phyloP scores from a whole-genome alignment of 1,140 invertebrate species.

The Nylanderia fulva region DNA sequence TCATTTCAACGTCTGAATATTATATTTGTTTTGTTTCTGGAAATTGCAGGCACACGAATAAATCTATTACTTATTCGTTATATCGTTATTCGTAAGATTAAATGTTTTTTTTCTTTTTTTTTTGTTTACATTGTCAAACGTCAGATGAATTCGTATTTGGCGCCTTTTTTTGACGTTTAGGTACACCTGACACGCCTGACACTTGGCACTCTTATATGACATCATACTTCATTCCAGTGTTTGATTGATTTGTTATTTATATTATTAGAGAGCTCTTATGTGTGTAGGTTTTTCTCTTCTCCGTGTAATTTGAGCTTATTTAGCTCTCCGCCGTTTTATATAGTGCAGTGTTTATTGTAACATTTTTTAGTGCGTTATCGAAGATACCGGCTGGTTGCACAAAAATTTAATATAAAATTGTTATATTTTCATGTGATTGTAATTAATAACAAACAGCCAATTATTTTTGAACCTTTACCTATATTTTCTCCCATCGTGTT shows the following conservation, averaged over 20 bases:
- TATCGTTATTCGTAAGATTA: no score
- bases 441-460: not conserved
- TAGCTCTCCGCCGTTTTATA: not conserved
- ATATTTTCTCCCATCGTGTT: not conserved
- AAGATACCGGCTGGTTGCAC: not conserved
- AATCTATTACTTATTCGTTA: no score
- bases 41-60: no score
- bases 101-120: no score
- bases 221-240: conserved; percentile 13
- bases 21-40: no score
- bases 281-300: not conserved
- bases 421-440: conserved; percentile 2
- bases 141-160: conserved; percentile 16
- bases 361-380: not conserved
- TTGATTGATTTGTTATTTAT: conserved; percentile 57
- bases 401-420: not conserved
- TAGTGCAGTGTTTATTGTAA: not conserved
- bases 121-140: not conserved
- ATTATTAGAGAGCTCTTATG: conserved; percentile 14
- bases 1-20: no score
- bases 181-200: no score
- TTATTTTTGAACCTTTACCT: not conserved
- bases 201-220: conserved; percentile 26
- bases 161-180: conserved; percentile 18
- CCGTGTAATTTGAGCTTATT: not conserved